phyloP scores from a whole-genome alignment of 2,113 vertebrate species.

The Lophotis ruficrista region DNA sequence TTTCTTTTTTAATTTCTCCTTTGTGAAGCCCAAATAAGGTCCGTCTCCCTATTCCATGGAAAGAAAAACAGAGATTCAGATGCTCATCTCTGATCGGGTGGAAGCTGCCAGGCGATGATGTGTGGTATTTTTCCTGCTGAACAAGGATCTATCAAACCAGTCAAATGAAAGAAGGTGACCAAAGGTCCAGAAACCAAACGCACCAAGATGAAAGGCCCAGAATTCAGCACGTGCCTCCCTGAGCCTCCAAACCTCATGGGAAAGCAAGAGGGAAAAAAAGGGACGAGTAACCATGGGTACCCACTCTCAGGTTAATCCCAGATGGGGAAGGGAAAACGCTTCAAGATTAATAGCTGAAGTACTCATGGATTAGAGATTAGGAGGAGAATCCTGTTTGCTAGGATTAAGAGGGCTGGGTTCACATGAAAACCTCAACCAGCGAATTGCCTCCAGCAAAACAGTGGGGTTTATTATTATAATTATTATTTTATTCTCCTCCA shows the following conservation, averaged over 20 bases:
- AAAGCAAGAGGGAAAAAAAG: background rate
- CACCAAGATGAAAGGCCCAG: background rate
- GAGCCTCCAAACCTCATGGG: background rate
- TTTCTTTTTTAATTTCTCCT: background rate
- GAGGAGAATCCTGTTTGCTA: conserved; percentile 57
- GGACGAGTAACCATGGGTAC: conserved; percentile 29
- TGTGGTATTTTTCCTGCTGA: background rate
- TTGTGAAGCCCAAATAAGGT: background rate
- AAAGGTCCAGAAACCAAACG: background rate
- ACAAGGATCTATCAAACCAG: background rate
- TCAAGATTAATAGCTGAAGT: conserved; percentile 66
- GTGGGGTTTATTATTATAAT: conserved; percentile 47
- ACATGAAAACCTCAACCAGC: conserved; percentile 62
- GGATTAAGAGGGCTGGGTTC: conserved; percentile 59
- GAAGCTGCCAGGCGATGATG: background rate
- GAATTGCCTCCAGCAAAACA: conserved; percentile 48
- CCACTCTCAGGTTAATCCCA: conserved; percentile 53
- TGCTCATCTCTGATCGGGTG: background rate
- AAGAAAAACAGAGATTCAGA: background rate
- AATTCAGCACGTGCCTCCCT: background rate
- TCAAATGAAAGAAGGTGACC: background rate
- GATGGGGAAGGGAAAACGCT: conserved; percentile 35
- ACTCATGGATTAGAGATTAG: conserved; percentile 67
- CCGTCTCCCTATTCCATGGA: background rate
- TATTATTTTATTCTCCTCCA: conserved; percentile 57